Evolutionary conservation across 53 echinoderm and acorn worm species (phyloP).

Genomic region (Antedon mediterranea): DNA sequence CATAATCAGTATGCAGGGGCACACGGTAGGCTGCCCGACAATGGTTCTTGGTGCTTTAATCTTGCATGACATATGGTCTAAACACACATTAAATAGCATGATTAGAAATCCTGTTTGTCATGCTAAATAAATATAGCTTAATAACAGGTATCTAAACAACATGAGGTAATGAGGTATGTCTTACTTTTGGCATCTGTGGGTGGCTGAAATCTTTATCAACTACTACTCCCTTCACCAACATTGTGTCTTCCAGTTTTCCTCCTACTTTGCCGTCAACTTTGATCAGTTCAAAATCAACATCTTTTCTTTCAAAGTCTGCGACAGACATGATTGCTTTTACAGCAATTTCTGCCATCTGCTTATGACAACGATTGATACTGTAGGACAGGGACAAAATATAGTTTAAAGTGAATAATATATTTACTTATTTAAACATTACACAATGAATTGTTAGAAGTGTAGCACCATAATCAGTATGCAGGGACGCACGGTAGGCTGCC

Average conservation of each 20-base stretch:
- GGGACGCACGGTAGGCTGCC: conserved; percentile 14
- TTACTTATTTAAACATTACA: too few relatives aligned
- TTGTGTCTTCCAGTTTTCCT: conserved; percentile 88
- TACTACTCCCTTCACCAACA: conserved; percentile 91
- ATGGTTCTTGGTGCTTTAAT: conserved; percentile 77
- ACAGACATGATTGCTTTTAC: conserved; percentile 95
- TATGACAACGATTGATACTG: conserved; percentile 85
- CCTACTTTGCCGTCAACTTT: conserved; percentile 99
- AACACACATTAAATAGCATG: conserved; percentile 6
- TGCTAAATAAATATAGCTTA: conserved; percentile 12
- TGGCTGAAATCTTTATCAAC: conserved; percentile 98
- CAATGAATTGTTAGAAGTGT: too few relatives aligned
- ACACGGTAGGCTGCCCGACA: conserved; percentile 26
- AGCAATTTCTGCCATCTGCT: conserved; percentile 98
- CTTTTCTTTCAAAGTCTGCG: conserved; percentile 79
- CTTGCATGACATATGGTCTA: conserved; percentile 60
- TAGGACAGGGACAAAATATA: too few relatives aligned
- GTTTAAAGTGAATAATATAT: too few relatives aligned
- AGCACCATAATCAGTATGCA: conserved; percentile 1
- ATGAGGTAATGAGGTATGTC: too few relatives aligned
- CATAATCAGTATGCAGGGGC: conserved; percentile 6
- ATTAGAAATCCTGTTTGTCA: conserved; percentile 76
- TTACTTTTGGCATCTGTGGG: conserved; percentile 98
- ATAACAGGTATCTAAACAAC: too few relatives aligned
- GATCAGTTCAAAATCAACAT: conserved; percentile 98